A percentile compares a stretch with the other conserved stretches of the same genome.
Conservation (phyloP, 2,888 invertebrate genomes). For the Yponomeuta sedellus region DNA sequence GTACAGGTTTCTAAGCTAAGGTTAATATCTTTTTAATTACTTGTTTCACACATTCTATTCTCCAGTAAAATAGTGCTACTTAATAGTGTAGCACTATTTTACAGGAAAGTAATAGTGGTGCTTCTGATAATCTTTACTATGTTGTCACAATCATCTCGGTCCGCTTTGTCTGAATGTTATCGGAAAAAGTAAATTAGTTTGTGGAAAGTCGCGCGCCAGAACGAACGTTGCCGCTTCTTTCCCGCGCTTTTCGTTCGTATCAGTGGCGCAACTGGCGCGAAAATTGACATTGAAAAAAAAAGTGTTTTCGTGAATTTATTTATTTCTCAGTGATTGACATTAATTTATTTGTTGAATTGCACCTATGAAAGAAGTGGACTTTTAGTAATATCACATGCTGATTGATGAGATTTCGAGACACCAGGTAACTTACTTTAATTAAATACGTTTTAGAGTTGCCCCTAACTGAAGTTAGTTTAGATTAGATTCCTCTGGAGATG, state of each 20-base stretch:
- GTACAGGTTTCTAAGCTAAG: no score
- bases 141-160: neutral
- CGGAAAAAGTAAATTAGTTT: conserved; percentile 29
- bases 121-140: neutral
- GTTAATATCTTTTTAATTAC: no score
- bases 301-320: conserved; percentile 9
- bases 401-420: neutral
- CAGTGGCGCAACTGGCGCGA: conserved; percentile 21
- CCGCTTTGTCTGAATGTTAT: conserved; percentile 18
- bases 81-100: no score
- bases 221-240: conserved; percentile 23
- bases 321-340: neutral
- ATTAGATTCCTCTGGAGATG: no score
- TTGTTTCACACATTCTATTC: no score
- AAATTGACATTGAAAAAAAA: conserved; percentile 19
- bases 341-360: neutral
- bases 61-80: no score
- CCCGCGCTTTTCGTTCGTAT: conserved; percentile 17
- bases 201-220: conserved; percentile 26
- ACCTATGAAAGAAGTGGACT: neutral
- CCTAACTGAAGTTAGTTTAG: no score
- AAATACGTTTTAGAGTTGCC: no score
- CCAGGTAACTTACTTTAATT: neutral
- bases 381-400: neutral
- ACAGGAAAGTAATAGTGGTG: neutral